phyloP scores from a whole-genome alignment of 2,113 vertebrate species.

The Albula goreensis region DNA sequence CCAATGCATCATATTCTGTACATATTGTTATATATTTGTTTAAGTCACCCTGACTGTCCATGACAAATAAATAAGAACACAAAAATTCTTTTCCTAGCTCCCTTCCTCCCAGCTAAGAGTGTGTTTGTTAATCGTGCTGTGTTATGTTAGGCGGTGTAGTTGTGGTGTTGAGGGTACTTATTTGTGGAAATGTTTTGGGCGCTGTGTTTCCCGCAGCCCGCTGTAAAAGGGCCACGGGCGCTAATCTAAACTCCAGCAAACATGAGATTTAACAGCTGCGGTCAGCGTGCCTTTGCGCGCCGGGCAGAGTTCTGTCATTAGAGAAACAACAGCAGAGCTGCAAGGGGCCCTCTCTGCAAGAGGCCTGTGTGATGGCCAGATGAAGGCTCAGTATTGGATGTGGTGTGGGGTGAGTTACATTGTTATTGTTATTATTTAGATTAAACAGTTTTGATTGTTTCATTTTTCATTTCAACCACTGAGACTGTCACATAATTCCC shows the following conservation, averaged over 20 bases:
- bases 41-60: too few species aligned
- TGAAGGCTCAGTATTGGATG: too few species aligned
- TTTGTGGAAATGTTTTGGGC: slow-evolving; percentile 38
- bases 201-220: slow-evolving; percentile 33
- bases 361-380: too few species aligned
- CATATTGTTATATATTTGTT: too few species aligned
- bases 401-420: too few species aligned
- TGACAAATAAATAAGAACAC: too few species aligned
- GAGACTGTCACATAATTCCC: too few species aligned
- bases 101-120: neutral
- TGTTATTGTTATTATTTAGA: too few species aligned
- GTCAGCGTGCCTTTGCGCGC: slow-evolving; percentile 29
- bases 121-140: slow-evolving; percentile 42
- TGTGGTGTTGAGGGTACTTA: slow-evolving; percentile 45
- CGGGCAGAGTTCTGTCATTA: slow-evolving; percentile 20
- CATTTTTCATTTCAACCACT: too few species aligned
- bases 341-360: slow-evolving; percentile 38
- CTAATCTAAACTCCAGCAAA: slow-evolving; percentile 31
- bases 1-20: too few species aligned
- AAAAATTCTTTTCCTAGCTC: neutral
- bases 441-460: too few species aligned
- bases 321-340: neutral
- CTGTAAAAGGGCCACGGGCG: slow-evolving; percentile 17
- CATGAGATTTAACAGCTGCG: slow-evolving; percentile 35
- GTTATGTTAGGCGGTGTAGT: slow-evolving; percentile 48